Evolutionary conservation across 2,797 vertebrate species (phyloP).

Genomic region (Chromobotia macracanthus): DNA sequence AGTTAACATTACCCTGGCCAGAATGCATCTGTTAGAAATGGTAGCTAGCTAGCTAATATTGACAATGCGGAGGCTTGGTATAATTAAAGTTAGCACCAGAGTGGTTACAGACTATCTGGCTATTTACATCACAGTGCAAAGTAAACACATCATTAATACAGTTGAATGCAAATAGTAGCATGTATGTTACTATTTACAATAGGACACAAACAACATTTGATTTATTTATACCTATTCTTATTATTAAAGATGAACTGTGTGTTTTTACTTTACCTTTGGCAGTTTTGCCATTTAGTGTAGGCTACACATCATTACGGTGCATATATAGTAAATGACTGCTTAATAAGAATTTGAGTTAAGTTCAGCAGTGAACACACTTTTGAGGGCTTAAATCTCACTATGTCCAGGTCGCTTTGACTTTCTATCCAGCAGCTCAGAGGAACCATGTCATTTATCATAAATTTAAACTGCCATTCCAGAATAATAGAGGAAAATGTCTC

Average conservation of each 20-base stretch:
- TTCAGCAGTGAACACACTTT: background rate
- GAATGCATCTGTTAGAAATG: background rate
- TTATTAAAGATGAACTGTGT: background rate
- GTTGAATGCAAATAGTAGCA: background rate
- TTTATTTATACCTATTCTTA: background rate
- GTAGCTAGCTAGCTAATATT: background rate
- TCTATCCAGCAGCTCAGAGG: background rate
- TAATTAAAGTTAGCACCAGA: background rate
- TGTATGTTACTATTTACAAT: no score
- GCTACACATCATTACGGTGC: background rate
- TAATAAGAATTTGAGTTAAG: background rate
- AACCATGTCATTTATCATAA: constrained; percentile 3
- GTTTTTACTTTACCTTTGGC: background rate
- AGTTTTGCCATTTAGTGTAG: background rate
- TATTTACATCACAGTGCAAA: background rate
- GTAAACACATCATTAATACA: background rate
- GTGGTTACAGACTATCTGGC: background rate
- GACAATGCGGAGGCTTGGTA: background rate
- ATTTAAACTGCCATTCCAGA: background rate
- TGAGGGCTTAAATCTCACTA: background rate
- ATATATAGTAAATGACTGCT: no score
- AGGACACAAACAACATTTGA: no score
- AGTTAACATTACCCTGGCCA: no score
- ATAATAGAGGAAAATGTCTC: constrained; percentile 3
- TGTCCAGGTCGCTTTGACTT: constrained; percentile 26